Evolutionary conservation across 2,113 vertebrate genomes (phyloP).

Genomic region (Alces alces): DNA sequence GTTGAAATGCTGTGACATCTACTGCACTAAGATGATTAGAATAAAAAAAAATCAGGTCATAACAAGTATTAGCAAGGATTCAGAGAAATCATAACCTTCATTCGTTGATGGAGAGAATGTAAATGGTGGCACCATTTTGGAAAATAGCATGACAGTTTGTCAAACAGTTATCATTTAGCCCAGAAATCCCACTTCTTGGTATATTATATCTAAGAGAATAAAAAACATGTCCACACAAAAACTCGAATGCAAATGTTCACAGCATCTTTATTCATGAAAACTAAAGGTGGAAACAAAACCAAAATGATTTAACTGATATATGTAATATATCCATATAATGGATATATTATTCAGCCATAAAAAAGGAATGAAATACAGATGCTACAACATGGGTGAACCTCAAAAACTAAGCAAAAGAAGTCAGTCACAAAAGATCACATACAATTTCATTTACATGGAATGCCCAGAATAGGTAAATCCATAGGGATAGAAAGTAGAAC

Average conservation of each 20-base stretch:
- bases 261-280: not conserved
- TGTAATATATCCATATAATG: too few relatives aligned
- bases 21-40: not conserved
- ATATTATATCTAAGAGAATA: not conserved
- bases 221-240: not conserved
- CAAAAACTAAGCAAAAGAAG: not conserved
- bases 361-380: not conserved
- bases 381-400: not conserved
- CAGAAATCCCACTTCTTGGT: not conserved
- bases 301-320: not conserved
- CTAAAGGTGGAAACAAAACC: not conserved
- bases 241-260: not conserved
- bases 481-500: not conserved
- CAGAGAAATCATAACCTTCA: not conserved
- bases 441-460: not conserved
- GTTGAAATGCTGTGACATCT: not conserved
- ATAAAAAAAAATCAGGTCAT: not conserved
- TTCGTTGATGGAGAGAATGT: not conserved
- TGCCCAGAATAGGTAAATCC: not conserved
- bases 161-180: not conserved
- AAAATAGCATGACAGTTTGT: not conserved
- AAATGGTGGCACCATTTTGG: not conserved
- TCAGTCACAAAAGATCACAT: not conserved
- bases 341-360: not conserved
- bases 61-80: not conserved